Evolutionary conservation across 2,888 invertebrate species (phyloP).

Genomic region (Pardosa pseudoannulata): DNA sequence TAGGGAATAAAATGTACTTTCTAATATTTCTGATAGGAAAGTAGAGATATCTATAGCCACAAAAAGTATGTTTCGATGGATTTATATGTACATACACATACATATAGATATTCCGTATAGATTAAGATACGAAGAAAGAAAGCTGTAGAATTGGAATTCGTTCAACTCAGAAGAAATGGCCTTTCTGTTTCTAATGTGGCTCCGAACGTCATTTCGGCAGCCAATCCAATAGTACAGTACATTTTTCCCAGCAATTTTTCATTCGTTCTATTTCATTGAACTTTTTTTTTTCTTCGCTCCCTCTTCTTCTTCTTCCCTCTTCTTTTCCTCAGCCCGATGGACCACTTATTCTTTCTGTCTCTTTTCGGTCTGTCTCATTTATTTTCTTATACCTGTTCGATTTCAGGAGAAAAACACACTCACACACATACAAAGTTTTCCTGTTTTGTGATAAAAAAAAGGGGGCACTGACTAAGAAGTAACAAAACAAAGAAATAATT

Average conservation of each 20-base stretch:
- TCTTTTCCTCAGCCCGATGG: neutral
- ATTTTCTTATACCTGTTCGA: constrained; percentile 64
- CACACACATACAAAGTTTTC: constrained; percentile 8
- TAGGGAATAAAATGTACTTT: constrained; percentile 54
- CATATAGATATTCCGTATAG: constrained; percentile 9
- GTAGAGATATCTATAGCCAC: constrained; percentile 11
- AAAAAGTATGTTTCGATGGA: neutral
- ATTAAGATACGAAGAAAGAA: constrained; percentile 17
- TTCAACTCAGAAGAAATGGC: constrained; percentile 63
- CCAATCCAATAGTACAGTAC: constrained; percentile 51
- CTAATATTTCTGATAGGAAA: constrained; percentile 49
- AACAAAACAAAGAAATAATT: neutral
- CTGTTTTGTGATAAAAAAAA: neutral
- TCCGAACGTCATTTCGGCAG: constrained; percentile 48
- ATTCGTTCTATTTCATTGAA: constrained; percentile 9
- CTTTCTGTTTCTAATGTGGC: constrained; percentile 68
- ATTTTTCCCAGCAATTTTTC: constrained; percentile 36
- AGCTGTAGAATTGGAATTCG: constrained; percentile 66
- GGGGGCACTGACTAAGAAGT: neutral
- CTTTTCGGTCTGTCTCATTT: constrained; percentile 46
- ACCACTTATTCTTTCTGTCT: constrained; percentile 46
- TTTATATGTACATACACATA: neutral
- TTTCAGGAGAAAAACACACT: constrained; percentile 34
- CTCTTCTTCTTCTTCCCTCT: constrained; percentile 41
- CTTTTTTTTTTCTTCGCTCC: constrained; percentile 21